Evolutionary conservation across 2,797 vertebrate species (phyloP).

Genomic region (Hephaestus fuliginosus): DNA sequence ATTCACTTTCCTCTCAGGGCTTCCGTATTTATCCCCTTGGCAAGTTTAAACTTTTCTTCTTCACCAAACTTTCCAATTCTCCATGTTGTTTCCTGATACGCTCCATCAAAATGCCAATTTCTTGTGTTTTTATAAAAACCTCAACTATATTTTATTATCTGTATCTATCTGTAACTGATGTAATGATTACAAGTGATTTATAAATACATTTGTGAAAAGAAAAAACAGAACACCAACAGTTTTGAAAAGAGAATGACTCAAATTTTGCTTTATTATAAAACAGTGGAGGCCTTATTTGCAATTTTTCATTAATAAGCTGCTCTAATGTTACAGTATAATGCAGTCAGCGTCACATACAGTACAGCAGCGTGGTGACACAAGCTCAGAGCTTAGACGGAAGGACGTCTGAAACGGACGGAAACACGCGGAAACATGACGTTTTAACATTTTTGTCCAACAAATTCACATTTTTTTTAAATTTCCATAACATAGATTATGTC

Average conservation of each 20-base stretch:
- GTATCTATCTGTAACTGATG: not conserved
- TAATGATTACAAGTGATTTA: not conserved
- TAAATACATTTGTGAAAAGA: constrained; percentile 3
- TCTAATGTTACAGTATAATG: constrained; percentile 33
- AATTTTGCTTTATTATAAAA: constrained; percentile 70
- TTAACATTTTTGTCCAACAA: not conserved
- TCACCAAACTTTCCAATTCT: not conserved
- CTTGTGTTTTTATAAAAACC: not conserved
- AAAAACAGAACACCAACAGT: not conserved
- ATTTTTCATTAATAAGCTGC: constrained; percentile 44
- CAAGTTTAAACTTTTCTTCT: not conserved
- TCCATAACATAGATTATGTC: not conserved
- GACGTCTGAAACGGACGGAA: not conserved
- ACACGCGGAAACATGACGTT: not conserved
- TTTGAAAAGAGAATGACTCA: constrained; percentile 41
- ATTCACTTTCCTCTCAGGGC: no score
- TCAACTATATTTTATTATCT: no score
- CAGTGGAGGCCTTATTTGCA: constrained; percentile 32
- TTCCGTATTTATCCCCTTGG: no score
- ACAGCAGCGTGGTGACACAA: constrained; percentile 21
- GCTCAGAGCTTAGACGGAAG: constrained; percentile 6
- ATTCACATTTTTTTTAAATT: not conserved
- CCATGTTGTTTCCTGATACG: not conserved
- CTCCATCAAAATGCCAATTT: not conserved
- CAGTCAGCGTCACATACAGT: constrained; percentile 34